phyloP scores from a whole-genome alignment of 2,888 invertebrate species.

The Salpingus planirostris region DNA sequence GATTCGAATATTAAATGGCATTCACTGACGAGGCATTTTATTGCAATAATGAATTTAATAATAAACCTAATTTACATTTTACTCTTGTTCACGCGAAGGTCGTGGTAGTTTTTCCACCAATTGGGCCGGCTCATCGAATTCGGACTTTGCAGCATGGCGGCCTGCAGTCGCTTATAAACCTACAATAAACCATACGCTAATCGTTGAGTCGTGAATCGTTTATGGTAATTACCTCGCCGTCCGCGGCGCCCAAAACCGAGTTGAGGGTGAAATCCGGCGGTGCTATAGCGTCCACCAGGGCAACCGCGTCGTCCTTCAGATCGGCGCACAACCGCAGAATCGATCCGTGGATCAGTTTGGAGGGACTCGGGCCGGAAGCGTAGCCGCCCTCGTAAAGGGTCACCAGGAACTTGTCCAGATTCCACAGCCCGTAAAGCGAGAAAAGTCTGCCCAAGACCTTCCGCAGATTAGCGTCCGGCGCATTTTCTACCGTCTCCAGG shows the following conservation, averaged over 20 bases:
- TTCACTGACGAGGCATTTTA: no score
- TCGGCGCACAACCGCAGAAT: constrained; percentile 54
- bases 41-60: no score
- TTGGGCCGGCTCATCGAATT: constrained; percentile 58
- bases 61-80: no score
- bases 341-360: constrained; percentile 55
- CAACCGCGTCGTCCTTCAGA: constrained; percentile 64
- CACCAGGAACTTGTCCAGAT: constrained; percentile 65
- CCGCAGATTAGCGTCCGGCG: constrained; percentile 44
- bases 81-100: no score
- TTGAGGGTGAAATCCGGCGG: constrained; percentile 81
- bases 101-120: constrained; percentile 76
- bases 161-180: constrained; percentile 68
- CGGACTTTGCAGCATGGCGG: constrained; percentile 53
- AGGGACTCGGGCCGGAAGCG: constrained; percentile 43
- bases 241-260: constrained; percentile 73
- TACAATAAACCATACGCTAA: constrained; percentile 37
- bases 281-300: constrained; percentile 73
- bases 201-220: no score
- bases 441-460: constrained; percentile 51
- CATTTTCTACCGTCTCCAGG: constrained; percentile 40
- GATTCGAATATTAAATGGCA: no score
- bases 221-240: constrained; percentile 66
- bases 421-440: constrained; percentile 56
- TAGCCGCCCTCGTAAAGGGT: constrained; percentile 59